A percentile compares a stretch with the other conserved stretches of the same genome.
Evolutionary conservation across 2,888 invertebrate species (phyloP).

Genomic region (Brachypalpus laphriformis): DNA sequence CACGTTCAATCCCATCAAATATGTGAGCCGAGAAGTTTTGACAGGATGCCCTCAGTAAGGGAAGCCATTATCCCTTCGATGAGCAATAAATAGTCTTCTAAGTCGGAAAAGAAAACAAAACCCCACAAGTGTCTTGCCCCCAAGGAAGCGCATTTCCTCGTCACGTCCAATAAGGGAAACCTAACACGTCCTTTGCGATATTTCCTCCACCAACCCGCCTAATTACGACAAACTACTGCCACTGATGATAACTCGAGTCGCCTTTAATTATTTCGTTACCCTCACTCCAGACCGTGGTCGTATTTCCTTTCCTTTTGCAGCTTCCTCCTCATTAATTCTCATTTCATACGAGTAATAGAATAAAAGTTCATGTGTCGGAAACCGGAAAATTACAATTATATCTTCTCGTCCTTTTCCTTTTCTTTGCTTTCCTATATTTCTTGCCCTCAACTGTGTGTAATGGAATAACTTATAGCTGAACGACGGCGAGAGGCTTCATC

Average conservation of each 20-base stretch:
- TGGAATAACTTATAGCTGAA: not conserved
- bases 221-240: constrained; percentile 19
- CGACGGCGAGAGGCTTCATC: constrained; percentile 1
- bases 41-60: too few species aligned
- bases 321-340: not conserved
- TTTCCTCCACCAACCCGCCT: not conserved
- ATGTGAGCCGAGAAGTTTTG: too few species aligned
- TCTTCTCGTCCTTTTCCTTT: not conserved
- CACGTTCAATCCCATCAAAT: too few species aligned
- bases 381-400: not conserved
- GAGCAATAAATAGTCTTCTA: not conserved
- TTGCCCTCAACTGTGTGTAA: not conserved
- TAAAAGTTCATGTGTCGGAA: not conserved
- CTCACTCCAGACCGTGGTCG: not conserved
- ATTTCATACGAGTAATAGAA: not conserved
- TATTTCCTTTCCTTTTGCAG: not conserved
- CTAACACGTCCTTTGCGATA: constrained; percentile 3
- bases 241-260: constrained; percentile 16
- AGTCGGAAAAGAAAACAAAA: not conserved
- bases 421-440: not conserved
- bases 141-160: not conserved
- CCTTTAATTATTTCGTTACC: constrained; percentile 14
- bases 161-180: not conserved
- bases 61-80: not conserved
- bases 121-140: not conserved